Base-by-base conservation (phyloP, 2,888 invertebrate genomes). In the Ephialtes manifestator region DNA sequence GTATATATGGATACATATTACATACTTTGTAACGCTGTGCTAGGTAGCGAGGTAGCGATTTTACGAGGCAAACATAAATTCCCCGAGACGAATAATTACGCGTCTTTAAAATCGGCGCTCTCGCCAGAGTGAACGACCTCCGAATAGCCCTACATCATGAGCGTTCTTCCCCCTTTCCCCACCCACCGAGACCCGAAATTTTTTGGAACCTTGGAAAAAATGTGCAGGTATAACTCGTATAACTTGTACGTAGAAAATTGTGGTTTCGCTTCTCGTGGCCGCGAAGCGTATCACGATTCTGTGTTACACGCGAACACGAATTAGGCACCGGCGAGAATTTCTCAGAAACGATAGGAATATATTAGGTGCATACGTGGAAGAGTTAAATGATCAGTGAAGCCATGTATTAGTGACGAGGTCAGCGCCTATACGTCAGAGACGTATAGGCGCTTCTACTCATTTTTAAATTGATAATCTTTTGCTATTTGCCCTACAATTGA, bases 81-180 rank as follows among this genome's bases (percentile, higher is more conserved):
- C 87, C 83, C 86, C 87, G 83, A 86, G 84, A 87, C 85, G 88
- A 87, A 87, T 88, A 88, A 88, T 88, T 88, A 88, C 85, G 87
- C 86, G 84, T 70, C 78, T 82, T 60, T 51, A 81, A 84, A 85
- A 82, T 84, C 74, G 78, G 67, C 75, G 63, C 78, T 83, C 81
- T 53, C 80, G n/a, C 80, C 68, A 75, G 88, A 83, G 87, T 83
- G 87, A 87, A 89, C 81, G 88, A 88, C 88, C 88, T 85, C 82
- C 70, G 80, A 88, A 87, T 81, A 79, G 81, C 84, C 70, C 81
- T 70, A 74, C 72, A 77, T 78, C 77, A 67, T 67, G 60, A 74
- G 63, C 60, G 60, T 68, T 39, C 74, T 58, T 71, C 39, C 67
- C 51, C 53, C n/a, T n/a, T 60, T 63, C 48, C 58, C 71, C 5